Evolutionary conservation across 2,797 vertebrate species (phyloP).

Genomic region (Pangasius djambal): DNA sequence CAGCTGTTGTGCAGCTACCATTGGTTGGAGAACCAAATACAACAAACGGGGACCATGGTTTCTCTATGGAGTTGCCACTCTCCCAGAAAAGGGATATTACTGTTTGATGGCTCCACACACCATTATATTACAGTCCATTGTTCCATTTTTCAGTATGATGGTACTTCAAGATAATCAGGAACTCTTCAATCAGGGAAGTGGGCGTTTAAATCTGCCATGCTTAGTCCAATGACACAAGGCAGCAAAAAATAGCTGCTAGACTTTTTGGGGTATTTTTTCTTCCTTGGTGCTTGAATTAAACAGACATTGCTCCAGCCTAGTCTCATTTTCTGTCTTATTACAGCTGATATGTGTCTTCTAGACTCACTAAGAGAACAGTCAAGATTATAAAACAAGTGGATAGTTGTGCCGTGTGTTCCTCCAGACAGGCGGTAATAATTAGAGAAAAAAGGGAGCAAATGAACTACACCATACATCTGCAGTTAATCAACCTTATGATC

Average conservation of each 20-base stretch:
- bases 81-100: neutral
- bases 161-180: neutral
- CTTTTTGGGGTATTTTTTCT: neutral
- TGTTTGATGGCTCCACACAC: neutral
- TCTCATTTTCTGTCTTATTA: neutral
- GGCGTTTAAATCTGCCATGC: neutral
- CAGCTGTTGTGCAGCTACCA: neutral
- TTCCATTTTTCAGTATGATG: neutral
- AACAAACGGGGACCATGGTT: neutral
- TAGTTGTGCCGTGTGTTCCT: neutral
- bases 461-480: neutral
- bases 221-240: neutral
- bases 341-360: neutral
- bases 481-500: neutral
- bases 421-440: neutral
- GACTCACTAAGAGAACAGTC: neutral
- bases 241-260: neutral
- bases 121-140: neutral
- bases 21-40: neutral
- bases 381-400: neutral
- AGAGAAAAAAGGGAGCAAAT: no score
- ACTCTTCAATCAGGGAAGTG: neutral
- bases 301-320: neutral
- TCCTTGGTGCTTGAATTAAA: neutral
- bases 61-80: neutral